Percentiles rank a stretch among this genome's conserved stretches.
Conservation (phyloP, 1,140 invertebrate genomes). For the Marisa cornuarietis region DNA sequence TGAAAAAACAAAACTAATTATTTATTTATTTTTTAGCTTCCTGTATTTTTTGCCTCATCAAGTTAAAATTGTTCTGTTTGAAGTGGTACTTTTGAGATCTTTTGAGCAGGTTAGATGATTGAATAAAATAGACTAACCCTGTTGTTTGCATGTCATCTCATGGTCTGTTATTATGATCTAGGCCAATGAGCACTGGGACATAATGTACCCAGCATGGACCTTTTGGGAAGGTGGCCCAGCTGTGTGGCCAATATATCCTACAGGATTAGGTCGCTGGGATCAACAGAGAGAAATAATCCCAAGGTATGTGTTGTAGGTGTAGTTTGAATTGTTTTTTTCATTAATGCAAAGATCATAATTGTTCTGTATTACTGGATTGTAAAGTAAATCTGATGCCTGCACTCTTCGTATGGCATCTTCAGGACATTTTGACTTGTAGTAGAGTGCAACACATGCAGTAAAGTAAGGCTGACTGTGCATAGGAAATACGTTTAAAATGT, state of each 20-base stretch:
- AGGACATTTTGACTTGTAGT: background rate
- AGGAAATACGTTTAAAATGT: too few relatives aligned
- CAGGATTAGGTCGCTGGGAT: constrained; percentile 93
- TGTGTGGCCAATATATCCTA: constrained; percentile 87
- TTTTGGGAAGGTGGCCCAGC: constrained; percentile 98
- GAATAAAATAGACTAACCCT: too few relatives aligned
- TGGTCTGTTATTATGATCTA: constrained; percentile 10
- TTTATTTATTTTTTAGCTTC: background rate
- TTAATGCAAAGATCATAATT: background rate
- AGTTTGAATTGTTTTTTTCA: background rate
- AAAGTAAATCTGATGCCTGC: background rate
- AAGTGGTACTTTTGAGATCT: too few relatives aligned
- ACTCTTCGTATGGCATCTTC: background rate
- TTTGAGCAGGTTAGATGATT: too few relatives aligned
- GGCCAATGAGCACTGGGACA: constrained; percentile 85
- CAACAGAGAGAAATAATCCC: constrained; percentile 78
- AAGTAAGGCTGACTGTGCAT: background rate
- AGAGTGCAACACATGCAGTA: background rate
- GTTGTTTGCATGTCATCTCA: too few relatives aligned
- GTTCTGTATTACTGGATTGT: background rate
- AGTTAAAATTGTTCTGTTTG: too few relatives aligned
- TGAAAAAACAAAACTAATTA: background rate
- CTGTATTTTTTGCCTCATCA: background rate
- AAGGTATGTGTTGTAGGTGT: constrained; percentile 53
- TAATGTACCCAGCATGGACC: constrained; percentile 96